Percentiles rank a stretch among this genome's conserved stretches.
These are phyloP conservation scores for Drosophila anomelani DNA, from an alignment of 2,888 invertebrate genomes.

Conservation along the genomic window DNA sequence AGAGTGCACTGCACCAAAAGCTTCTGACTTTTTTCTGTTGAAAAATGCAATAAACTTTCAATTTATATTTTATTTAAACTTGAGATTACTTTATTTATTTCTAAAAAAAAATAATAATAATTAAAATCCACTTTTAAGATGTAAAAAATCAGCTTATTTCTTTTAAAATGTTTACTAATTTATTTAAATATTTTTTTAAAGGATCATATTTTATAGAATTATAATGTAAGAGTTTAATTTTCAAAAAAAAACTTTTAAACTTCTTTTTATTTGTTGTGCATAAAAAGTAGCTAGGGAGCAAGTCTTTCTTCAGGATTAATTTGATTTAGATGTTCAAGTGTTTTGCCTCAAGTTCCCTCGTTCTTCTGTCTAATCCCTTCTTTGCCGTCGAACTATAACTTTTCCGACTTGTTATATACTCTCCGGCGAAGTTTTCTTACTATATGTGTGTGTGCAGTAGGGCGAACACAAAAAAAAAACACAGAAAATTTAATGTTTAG, in stretches of 20 bases:
- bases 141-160: not conserved
- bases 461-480: not conserved
- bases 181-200: not conserved
- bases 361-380: slow-evolving; percentile 13
- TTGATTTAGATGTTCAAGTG: slow-evolving; percentile 75
- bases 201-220: not conserved
- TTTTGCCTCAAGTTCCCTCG: slow-evolving; percentile 41
- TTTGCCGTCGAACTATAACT: slow-evolving; percentile 10
- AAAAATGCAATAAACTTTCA: not conserved
- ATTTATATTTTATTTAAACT: not conserved
- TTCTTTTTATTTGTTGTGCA: slow-evolving; percentile 1
- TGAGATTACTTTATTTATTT: not conserved
- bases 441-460: not conserved
- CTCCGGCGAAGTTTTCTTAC: slow-evolving; percentile 18
- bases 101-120: too few species aligned
- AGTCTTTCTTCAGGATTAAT: slow-evolving; percentile 65
- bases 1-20: not conserved
- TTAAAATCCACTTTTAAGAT: not conserved
- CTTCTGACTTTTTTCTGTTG: not conserved
- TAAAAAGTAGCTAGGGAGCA: slow-evolving; percentile 7
- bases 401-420: slow-evolving; percentile 30
- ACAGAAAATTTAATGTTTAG: slow-evolving; percentile 3
- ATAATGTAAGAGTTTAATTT: not conserved
- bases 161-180: not conserved
- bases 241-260: not conserved